Evolutionary conservation across 2,888 invertebrate species (phyloP), one percentile per base, ranked within the genome.

Genomic region (Erebia palarica): DNA sequence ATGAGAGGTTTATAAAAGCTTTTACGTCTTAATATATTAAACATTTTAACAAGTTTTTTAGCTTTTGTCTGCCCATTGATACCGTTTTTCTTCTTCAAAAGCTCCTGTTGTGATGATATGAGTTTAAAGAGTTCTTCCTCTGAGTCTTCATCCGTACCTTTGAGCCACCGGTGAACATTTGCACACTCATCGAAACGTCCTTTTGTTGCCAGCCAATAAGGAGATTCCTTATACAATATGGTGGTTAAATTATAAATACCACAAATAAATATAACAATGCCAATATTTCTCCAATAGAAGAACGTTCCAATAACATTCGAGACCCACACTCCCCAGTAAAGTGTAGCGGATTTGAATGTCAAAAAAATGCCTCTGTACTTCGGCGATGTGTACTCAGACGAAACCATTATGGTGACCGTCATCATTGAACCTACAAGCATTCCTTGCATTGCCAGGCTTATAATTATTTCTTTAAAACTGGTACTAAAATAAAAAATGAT

Each of bases 301-400:
- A 75, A 79, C 1, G 80, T 79, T 0, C 79, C 81, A 5, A 79
- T 72, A 4, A 74, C 75, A 57, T 76, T 78, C 0, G 76, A 58
- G 1, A 73, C 63, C 78, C 76, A 78, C n/a, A 78, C 53, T 1
- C 76, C 76, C 75, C 76, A 76, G 18, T 67, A 72, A 44, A 72
- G 70, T 1, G 69, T 69, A 10, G 76, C 76, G 1, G 75, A 68
- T 68, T 76, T 78, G 1, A 73, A 27, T 1, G 73, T 73, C 53
- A 76, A 16, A 64, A 78, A 73, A 42, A 76, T 18, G 7, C 76
- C 76, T 59, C 76, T 65, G 51, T 76, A 75, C 49, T 71, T 65
- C 1, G 74, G 71, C 16, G 77, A 76, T 3, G 75, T 71, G 47
- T 76, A 77, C 58, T 76, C 76, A 7, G 75, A 72, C 47, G 73